phyloP scores from a whole-genome alignment of 1,140 invertebrate genomes.

The Diorhabda sublineata region DNA sequence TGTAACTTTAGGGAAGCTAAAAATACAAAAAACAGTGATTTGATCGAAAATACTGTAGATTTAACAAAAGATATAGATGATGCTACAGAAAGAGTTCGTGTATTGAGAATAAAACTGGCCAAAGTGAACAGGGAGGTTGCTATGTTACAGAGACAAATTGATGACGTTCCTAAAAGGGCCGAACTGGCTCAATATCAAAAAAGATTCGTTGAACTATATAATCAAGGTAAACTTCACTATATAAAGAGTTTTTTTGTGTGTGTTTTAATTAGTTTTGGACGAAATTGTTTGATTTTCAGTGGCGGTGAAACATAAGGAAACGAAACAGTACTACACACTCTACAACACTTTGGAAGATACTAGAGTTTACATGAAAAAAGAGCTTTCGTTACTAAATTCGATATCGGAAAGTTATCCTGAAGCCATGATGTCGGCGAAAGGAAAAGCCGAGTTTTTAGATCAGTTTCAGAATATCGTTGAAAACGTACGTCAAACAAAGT shows the following conservation, averaged over 20 bases:
- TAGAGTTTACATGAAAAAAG: slow-evolving; percentile 86
- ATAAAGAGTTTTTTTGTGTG: not conserved
- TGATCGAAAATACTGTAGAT: slow-evolving; percentile 47
- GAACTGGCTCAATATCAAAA: slow-evolving; percentile 94
- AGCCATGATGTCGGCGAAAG: slow-evolving; percentile 64
- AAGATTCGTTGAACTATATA: slow-evolving; percentile 93
- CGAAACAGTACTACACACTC: slow-evolving; percentile 94
- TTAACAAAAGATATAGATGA: slow-evolving; percentile 54
- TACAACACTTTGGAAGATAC: slow-evolving; percentile 96
- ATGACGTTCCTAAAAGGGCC: slow-evolving; percentile 86
- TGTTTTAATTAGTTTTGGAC: not conserved
- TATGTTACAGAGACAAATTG: slow-evolving; percentile 71
- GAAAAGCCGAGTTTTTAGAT: slow-evolving; percentile 80
- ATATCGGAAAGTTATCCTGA: slow-evolving; percentile 89
- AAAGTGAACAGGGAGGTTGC: slow-evolving; percentile 81
- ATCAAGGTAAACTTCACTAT: slow-evolving; percentile 69
- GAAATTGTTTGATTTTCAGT: slow-evolving; percentile 59
- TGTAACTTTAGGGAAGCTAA: slow-evolving; percentile 50
- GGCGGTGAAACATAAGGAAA: slow-evolving; percentile 90
- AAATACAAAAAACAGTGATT: slow-evolving; percentile 38
- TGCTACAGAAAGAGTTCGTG: slow-evolving; percentile 55
- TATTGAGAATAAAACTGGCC: slow-evolving; percentile 63
- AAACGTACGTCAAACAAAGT: slow-evolving; percentile 74
- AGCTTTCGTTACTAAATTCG: slow-evolving; percentile 87
- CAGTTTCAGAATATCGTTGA: slow-evolving; percentile 86